Evolutionary conservation across 2,888 invertebrate genomes (phyloP), one percentile per base, ranked within the genome.

Genomic region (Malachius bipustulatus): DNA sequence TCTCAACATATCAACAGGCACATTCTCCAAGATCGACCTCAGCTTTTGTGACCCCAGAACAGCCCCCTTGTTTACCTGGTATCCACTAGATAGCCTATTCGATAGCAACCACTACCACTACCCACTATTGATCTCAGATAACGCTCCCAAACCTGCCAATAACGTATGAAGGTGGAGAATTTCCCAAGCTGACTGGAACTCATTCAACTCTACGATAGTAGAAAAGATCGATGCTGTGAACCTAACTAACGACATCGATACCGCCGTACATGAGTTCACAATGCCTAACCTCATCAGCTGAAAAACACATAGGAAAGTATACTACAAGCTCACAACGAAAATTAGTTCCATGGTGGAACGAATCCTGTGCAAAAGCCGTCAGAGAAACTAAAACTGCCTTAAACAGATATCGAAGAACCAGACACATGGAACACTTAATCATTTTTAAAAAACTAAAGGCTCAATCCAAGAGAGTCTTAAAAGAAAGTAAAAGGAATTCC

Each of bases 31-130:
- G 3, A 38, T 41, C 8, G 34, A 41, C 26, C 30, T 41, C n/a
- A n/a, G n/a, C n/a, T n/a, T n/a, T 10, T 19, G n/a, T n/a, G n/a
- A n/a, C n/a, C n/a, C n/a, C n/a, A n/a, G n/a, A n/a, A n/a, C n/a
- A n/a, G n/a, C n/a, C 13, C 35, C 31, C 19, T 14, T 2, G 9
- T 8, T 38, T 11, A 16, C 26, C n/a, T 41, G 38, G 41, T 8
- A 19, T 4, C 15, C 29, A n/a, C 24, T 27, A 24, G 35, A 35
- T 2, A 19, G 19, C 15, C 34, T 41, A 4, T 33, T 12, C 16
- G 38, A 14, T 8, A 41, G 41, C 15, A 26, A 41, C 16, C n/a
- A n/a, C n/a, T n/a, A n/a, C n/a, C 38, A 41, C 29, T 41, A 16
- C 14, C 34, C 38, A n/a, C 38, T 40, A 37, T 16, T 30, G 28